Base-by-base conservation (phyloP, 2,888 invertebrate genomes). In the Mythimna vitellina region DNA sequence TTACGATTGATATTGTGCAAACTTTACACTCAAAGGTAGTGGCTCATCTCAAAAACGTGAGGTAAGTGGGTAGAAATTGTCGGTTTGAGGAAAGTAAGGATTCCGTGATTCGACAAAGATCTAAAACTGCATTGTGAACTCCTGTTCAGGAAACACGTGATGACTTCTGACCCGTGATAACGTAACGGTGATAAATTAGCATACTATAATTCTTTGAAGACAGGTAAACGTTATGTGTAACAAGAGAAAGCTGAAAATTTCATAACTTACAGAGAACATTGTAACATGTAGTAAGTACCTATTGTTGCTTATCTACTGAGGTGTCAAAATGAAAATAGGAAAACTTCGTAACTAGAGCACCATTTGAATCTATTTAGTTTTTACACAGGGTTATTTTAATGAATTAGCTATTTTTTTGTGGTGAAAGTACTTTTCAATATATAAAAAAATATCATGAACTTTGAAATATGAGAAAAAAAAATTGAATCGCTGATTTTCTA, bases 101-200 rank as follows among this genome's bases (percentile, higher is more conserved):
- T 86, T 90, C 76, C 92, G 91, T 92, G 92, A 90, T 87, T 78
- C 78, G 92, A 92, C 87, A 92, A 91, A 78, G 80, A 92, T 91
- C 91, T 90, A 65, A 77, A 77, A 71, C 81, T 70, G 76, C 72
- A 80, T 82, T 86, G 76, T 81, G 68, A 80, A 82, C 78, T 83
- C 79, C 84, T 71, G 83, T 81, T 73, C 72, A 84, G 85, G 82
- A 82, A 83, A 87, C 87, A 87, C 87, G 86, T 86, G 86, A 79
- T 87, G 89, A 88, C 88, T 83, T 85, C 79, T 89, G 86, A 86
- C 87, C 89, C 71, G 66, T 29, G 84, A 85, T 82, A 87, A 77
- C 80, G 83, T 86, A 86, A 85, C 84, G 56, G 80, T 82, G 66
- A 73, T 82, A 82, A 77, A 78, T 83, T 83, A 83, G 73, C 85